A percentile compares a stretch with the other conserved stretches of the same genome.
These are phyloP conservation scores for Agrotis segetum DNA, from an alignment of 2,888 invertebrate genomes.

Conservation along the genomic window DNA sequence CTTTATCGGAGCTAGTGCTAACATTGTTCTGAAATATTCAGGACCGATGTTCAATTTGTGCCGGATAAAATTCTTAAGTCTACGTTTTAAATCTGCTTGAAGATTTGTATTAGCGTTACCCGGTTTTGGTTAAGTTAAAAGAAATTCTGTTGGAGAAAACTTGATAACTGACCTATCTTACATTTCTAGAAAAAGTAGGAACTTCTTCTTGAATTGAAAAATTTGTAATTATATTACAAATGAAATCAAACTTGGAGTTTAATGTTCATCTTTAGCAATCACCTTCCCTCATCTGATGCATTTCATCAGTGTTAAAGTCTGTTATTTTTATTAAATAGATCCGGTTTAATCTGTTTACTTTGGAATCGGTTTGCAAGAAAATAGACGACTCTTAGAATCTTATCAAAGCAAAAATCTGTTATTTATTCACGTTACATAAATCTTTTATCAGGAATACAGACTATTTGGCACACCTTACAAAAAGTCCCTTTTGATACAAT, in stretches of 20 bases:
- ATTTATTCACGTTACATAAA: conserved; percentile 8
- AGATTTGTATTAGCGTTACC: neutral
- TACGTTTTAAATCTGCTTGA: neutral
- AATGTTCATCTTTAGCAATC: too few species aligned
- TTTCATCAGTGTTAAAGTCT: neutral
- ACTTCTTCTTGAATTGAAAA: too few species aligned
- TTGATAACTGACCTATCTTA: too few species aligned
- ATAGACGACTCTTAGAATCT: conserved; percentile 30
- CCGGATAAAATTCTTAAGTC: neutral
- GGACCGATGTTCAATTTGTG: conserved; percentile 10
- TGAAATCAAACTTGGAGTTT: too few species aligned
- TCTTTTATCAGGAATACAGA: conserved; percentile 35
- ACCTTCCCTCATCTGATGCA: neutral
- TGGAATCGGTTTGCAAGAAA: neutral
- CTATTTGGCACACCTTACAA: conserved; percentile 34
- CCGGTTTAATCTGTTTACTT: neutral
- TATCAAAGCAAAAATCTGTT: conserved; percentile 22
- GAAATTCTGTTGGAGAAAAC: neutral
- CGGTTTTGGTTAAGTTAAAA: neutral
- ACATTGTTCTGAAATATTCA: conserved; percentile 40
- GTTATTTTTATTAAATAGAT: neutral
- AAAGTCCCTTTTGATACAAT: conserved; percentile 32
- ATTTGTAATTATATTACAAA: too few species aligned
- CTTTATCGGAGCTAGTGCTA: conserved; percentile 22
- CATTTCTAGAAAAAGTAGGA: too few species aligned